These are phyloP conservation scores for Procapra przewalskii DNA, from an alignment of 2,113 vertebrate genomes.

Conservation along the genomic window DNA sequence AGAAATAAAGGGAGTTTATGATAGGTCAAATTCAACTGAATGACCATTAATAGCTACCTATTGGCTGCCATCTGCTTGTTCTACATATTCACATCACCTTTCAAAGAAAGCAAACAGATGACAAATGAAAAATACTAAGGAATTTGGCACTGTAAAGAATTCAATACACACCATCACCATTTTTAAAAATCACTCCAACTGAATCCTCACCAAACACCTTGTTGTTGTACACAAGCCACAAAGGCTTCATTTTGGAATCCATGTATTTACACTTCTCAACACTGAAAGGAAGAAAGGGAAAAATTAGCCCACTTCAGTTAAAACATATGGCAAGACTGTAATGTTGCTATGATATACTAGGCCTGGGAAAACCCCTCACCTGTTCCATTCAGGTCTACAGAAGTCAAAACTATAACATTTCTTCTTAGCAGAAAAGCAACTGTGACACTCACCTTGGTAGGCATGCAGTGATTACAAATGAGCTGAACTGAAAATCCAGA, in stretches of 20 bases:
- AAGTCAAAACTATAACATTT: not conserved
- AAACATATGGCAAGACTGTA: not conserved
- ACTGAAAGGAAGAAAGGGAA: constrained; percentile 76
- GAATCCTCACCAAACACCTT: constrained; percentile 91
- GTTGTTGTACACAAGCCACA: constrained; percentile 98
- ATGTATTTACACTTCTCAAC: constrained; percentile 97
- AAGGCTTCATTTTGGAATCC: constrained; percentile 99
- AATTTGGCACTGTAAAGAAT: not conserved
- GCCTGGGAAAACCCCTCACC: not conserved
- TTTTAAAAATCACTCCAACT: constrained; percentile 97
- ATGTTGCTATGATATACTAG: not conserved
- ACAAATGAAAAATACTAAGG: not conserved
- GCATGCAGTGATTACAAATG: not conserved
- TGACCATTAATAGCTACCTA: not conserved
- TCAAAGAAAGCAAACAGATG: constrained; percentile 13
- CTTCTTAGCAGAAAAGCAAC: not conserved
- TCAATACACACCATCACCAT: constrained; percentile 91
- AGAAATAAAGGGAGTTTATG: not conserved
- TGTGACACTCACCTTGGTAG: not conserved
- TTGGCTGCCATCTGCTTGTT: not conserved
- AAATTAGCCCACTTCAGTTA: not conserved
- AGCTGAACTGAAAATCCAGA: not conserved
- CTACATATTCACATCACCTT: not conserved
- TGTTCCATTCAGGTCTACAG: not conserved
- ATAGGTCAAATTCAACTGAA: not conserved